phyloP scores from a whole-genome alignment of 2,113 vertebrate species.

The Turnix velox region DNA sequence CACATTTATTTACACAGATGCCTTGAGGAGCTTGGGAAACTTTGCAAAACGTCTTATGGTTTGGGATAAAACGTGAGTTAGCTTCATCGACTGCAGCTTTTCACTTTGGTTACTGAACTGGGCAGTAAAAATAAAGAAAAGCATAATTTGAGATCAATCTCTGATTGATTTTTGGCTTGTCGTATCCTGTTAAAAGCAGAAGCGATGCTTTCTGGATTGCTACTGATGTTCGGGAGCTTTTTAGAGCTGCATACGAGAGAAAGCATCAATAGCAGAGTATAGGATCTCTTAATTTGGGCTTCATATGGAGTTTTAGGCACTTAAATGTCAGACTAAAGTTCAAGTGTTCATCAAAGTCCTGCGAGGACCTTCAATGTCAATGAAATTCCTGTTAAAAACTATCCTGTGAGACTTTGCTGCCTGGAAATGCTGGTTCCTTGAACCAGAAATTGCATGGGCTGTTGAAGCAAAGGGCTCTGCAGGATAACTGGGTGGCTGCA shows the following conservation, averaged over 20 bases:
- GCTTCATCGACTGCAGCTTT: neutral
- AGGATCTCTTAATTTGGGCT: constrained; percentile 46
- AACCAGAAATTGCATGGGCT: neutral
- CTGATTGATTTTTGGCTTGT: constrained; percentile 65
- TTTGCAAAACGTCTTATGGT: neutral
- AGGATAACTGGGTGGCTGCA: neutral
- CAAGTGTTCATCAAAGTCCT: constrained; percentile 38
- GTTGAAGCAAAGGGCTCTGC: neutral
- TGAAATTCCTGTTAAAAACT: constrained; percentile 7
- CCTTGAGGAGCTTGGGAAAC: neutral
- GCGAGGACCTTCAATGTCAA: neutral
- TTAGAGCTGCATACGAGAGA: neutral
- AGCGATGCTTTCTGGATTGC: constrained; percentile 16
- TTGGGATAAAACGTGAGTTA: neutral
- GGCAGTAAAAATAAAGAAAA: constrained; percentile 40
- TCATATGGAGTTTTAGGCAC: constrained; percentile 38
- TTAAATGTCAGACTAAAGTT: constrained; percentile 54
- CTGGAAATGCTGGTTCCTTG: neutral
- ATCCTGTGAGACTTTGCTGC: neutral
- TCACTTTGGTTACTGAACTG: constrained; percentile 38
- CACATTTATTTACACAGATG: constrained; percentile 5
- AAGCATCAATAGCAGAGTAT: constrained; percentile 3
- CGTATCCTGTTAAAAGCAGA: constrained; percentile 43
- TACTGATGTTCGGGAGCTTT: constrained; percentile 15
- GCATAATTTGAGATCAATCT: constrained; percentile 40